phyloP scores from a whole-genome alignment of 2,113 vertebrate genomes.

The Sitta europaea region DNA sequence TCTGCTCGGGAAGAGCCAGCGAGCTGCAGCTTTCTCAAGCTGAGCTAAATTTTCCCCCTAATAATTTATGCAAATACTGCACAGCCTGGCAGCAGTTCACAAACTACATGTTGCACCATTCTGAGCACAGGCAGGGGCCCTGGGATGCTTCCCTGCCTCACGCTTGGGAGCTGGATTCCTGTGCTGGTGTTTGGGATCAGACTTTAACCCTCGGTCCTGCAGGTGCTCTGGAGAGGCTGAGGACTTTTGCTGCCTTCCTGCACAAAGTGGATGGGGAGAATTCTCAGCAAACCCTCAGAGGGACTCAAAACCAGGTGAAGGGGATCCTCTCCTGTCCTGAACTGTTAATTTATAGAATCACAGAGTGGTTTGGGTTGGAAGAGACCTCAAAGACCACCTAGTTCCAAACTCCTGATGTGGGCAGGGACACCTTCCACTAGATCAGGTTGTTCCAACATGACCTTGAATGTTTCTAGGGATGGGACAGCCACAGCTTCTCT shows the following conservation, averaged over 20 bases:
- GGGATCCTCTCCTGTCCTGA: background rate
- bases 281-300: background rate
- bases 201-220: background rate
- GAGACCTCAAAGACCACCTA: background rate
- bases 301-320: background rate
- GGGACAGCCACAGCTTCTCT: background rate
- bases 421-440: no score
- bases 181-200: background rate
- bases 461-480: background rate
- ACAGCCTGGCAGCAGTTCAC: background rate
- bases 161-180: background rate
- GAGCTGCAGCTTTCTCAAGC: slow-evolving; percentile 10
- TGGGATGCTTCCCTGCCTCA: background rate
- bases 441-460: background rate
- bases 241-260: background rate
- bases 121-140: background rate
- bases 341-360: background rate
- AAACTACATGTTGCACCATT: background rate
- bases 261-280: background rate
- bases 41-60: background rate
- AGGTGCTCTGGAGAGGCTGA: background rate
- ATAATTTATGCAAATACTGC: slow-evolving; percentile 1
- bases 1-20: background rate
- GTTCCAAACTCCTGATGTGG: background rate
- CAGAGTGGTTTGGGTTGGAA: background rate